Percentiles rank a stretch among this genome's conserved stretches.
Conservation (phyloP, 92 coral and sea anemone genomes). For the Epizoanthus stellaris region DNA sequence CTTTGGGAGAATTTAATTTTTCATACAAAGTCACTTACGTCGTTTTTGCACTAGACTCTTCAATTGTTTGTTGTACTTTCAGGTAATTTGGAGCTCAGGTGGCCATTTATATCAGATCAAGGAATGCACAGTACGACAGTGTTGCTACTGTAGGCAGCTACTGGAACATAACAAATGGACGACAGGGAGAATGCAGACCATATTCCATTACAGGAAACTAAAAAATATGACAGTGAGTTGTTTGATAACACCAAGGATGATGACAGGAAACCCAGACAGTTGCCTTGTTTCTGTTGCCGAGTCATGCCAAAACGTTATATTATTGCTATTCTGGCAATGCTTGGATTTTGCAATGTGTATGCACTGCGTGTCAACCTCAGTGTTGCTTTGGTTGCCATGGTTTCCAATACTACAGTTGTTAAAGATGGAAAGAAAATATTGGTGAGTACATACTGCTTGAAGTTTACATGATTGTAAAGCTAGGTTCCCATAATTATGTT, state of each 20-base stretch:
- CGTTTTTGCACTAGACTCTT: no score
- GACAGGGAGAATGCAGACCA: conserved; percentile 11
- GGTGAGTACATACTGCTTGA: conserved; percentile 6
- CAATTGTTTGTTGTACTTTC: background rate
- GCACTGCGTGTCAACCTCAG: conserved; percentile 94
- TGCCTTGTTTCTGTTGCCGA: conserved; percentile 30
- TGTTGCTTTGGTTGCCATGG: conserved; percentile 98
- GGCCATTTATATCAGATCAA: no score
- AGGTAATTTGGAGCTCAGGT: no score
- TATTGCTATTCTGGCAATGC: conserved; percentile 78
- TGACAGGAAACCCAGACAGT: background rate
- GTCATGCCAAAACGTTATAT: conserved; percentile 74
- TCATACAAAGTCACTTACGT: no score
- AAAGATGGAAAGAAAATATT: conserved; percentile 29
- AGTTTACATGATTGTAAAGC: background rate
- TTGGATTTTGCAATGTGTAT: conserved; percentile 96
- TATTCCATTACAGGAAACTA: conserved; percentile 19
- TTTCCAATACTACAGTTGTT: conserved; percentile 68
- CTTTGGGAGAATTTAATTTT: no score
- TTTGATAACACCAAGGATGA: conserved; percentile 17
- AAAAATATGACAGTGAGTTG: background rate
- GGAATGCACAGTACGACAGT: background rate
- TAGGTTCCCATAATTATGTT: no score
- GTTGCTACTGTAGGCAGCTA: background rate
- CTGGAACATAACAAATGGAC: background rate